phyloP scores from a whole-genome alignment of 2,113 vertebrate genomes.

The Tychaedon coryphoeus region DNA sequence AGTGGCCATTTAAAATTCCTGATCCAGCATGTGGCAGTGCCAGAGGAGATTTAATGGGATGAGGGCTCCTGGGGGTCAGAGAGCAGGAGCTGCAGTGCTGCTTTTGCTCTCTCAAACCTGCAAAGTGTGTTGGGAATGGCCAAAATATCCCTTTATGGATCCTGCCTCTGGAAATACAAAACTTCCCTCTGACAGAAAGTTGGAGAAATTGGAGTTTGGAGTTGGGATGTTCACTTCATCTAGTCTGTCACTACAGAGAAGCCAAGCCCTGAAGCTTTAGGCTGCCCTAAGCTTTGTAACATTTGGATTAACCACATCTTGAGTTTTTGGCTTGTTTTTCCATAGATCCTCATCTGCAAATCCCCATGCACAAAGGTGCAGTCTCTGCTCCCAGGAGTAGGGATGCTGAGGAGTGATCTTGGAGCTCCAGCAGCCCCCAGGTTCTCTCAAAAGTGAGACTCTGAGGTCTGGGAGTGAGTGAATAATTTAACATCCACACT shows the following conservation, averaged over 20 bases:
- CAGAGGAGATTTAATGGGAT: background rate
- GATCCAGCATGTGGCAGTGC: background rate
- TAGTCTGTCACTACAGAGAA: background rate
- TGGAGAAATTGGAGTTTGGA: background rate
- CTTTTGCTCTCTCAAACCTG: background rate
- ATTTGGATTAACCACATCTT: background rate
- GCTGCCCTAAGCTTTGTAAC: background rate
- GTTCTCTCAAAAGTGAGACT: conserved; percentile 19
- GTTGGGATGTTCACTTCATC: background rate
- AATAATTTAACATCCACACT: conserved; percentile 69
- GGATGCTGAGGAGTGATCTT: background rate
- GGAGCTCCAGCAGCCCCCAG: background rate
- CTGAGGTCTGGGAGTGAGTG: conserved; percentile 60
- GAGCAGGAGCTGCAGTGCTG: background rate
- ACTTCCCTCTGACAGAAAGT: background rate
- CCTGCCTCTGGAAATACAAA: background rate
- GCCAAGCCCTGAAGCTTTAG: background rate
- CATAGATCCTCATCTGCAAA: background rate
- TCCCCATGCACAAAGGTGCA: rapidly evolving
- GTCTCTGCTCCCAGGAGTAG: background rate
- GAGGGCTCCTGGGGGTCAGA: background rate
- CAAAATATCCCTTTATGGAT: background rate
- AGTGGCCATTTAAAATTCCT: background rate
- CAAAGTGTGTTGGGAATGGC: background rate
- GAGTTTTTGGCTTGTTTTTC: background rate